Percentiles rank a stretch among this genome's conserved stretches.
Evolutionary conservation across 2,113 vertebrate genomes (phyloP).

Genomic region (Calypte anna): DNA sequence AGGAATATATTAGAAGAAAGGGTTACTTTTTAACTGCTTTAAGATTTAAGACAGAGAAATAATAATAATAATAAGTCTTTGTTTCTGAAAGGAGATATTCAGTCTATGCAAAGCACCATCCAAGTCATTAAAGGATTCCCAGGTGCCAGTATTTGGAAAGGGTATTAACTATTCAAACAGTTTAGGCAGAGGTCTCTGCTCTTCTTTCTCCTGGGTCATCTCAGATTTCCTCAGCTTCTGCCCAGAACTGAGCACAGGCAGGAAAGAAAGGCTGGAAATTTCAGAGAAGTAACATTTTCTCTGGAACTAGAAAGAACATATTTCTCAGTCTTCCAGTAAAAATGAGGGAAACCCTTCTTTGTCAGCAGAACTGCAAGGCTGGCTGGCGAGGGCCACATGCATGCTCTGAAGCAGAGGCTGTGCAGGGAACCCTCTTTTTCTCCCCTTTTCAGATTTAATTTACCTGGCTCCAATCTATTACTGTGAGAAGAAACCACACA

Average conservation of each 20-base stretch:
- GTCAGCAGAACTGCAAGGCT: background rate
- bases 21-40: conserved; percentile 18
- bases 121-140: conserved; percentile 59
- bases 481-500: background rate
- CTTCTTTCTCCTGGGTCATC: conserved; percentile 41
- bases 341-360: background rate
- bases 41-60: conserved; percentile 36
- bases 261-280: conserved; percentile 10
- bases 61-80: conserved; percentile 43
- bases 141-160: conserved; percentile 63
- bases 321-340: background rate
- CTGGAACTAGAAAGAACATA: background rate
- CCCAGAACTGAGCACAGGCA: background rate
- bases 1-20: background rate
- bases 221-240: conserved; percentile 55
- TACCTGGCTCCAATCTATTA: background rate
- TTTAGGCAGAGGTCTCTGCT: conserved; percentile 49
- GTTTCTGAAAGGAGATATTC: conserved; percentile 56
- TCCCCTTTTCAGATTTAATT: background rate
- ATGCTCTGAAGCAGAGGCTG: background rate
- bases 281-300: conserved; percentile 5
- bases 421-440: background rate
- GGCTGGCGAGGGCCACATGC: background rate
- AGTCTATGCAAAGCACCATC: conserved; percentile 35
- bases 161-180: conserved; percentile 59